Base-by-base conservation (phyloP, 2,113 vertebrate species). In the Dromiciops gliroides region DNA sequence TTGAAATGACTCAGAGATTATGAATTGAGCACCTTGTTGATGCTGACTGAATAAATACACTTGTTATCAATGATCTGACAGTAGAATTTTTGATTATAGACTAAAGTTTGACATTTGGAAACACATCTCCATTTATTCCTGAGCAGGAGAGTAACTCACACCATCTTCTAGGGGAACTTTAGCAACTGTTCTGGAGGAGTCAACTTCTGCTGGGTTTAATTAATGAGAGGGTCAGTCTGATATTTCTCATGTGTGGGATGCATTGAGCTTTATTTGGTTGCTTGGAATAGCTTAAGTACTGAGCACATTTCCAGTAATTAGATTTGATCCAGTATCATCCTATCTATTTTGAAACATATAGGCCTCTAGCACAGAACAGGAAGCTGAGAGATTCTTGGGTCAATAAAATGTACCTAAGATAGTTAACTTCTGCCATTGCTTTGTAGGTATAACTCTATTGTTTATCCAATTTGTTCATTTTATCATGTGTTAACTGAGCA, bases 51-150 rank as follows among this genome's bases (percentile, higher is more conserved):
- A 98, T 97, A 97, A 98, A 96, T 88, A 94, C 83, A 92, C 97
- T 98, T 95, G 92, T 91, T 95, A 75, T 95, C 94, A 96, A 97
- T 98, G 94, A 98, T 97, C 94, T 96, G 92, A 95, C 97, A 98
- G 97, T 98, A 91, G 92, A 89, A 93, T 90, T 97, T 98, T 98
- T 96, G 98, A 98, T 98, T 97, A 53, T 95, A 89, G 94, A 97
- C 97, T 51, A 92, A 97, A 96, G 83, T 94, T 94, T 97, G 97
- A 93, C 97, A 93, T 96, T 94, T 95, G 93, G 92, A 97, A 97
- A 97, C 0, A 3, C 37, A 47, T 97, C 91, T 97, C 96, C 91
- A 91, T 97, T 97, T 31, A 95, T 97, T 98, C 88, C 96, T 91
- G 75, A 98, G 91, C 91, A 97, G 95, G 60, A 50, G 9, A 89